Base-by-base conservation (phyloP, 92 coral and sea anemone species). In the Bergia sp. region DNA sequence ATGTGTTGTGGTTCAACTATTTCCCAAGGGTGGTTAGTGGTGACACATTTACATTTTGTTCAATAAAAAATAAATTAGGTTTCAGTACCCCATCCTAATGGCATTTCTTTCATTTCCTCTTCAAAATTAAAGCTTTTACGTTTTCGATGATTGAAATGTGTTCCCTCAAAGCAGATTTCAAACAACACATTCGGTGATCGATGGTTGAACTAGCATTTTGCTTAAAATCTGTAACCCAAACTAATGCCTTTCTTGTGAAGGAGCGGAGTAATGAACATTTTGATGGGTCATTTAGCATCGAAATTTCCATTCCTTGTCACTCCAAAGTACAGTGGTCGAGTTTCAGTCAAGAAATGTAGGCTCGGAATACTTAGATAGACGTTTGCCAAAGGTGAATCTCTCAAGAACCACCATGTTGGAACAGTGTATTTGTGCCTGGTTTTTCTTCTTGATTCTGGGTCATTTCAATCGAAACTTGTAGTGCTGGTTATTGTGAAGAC, bases 21-120 rank as follows among this genome's bases (percentile, higher is more conserved):
- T 61, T 21, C 53, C 40, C 37, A 50, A 76, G 3, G 37, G 3
- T 58, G 47, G 79, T 40, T 47, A 66, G 58, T 47, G 65, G 79
- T 84, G 41, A 44, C 43, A 49, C 38, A 29, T 69, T 23, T 37
- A 69, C 66, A 69, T 45, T 71, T 84, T 29, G 38, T 45, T 84
- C 67, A 84, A 44, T 67, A 84, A 84, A 65, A 29, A 80, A 20
- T 81, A 81, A 81, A 57, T 81, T 47, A 57, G n/a, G 66, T 72
- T 84, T 84, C 57, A 53, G 78, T 50, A 7, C 75, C 79, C 72
- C 74, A 18, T 44, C 61, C 41, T 45, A 84, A 84, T 69, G 79
- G 43, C 29, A 15, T 12, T 69, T 66, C 66, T 37, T 45, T 69
- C 47, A 23, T 71, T 43, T 69, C 64, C 55, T 82, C 57, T 9